Evolutionary conservation across 2,888 invertebrate species (phyloP).

Genomic region (Synanthedon myopaeformis): DNA sequence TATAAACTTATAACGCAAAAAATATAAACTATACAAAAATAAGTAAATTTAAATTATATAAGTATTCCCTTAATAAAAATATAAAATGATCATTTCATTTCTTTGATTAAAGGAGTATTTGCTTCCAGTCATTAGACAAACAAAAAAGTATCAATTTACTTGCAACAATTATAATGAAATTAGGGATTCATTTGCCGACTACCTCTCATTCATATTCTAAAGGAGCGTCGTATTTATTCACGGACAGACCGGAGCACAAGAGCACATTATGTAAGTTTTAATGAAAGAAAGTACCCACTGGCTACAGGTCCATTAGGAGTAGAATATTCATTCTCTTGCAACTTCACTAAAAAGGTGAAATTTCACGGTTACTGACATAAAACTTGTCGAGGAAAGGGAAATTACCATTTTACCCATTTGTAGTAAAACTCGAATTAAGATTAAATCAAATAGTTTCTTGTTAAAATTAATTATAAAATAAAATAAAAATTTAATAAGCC

Average conservation of each 20-base stretch:
- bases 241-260: conserved; percentile 14
- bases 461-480: no score
- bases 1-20: no score
- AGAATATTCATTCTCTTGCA: conserved; percentile 39
- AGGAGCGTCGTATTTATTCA: conserved; percentile 38
- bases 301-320: conserved; percentile 27
- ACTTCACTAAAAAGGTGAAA: conserved; percentile 34
- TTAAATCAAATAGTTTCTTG: no score
- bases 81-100: no score
- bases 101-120: conserved; percentile 2
- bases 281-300: conserved; percentile 35
- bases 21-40: no score
- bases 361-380: conserved; percentile 5
- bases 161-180: neutral
- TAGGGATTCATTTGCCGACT: conserved; percentile 7
- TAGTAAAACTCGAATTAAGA: no score
- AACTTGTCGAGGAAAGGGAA: no score
- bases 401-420: no score
- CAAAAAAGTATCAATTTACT: neutral
- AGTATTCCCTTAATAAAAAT: no score
- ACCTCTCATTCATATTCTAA: conserved; percentile 24
- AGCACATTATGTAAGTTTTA: conserved; percentile 42
- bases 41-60: no score
- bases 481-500: no score
- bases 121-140: conserved; percentile 3